Base-by-base conservation (phyloP, 1,140 invertebrate species). In the Pteromalus puparum region DNA sequence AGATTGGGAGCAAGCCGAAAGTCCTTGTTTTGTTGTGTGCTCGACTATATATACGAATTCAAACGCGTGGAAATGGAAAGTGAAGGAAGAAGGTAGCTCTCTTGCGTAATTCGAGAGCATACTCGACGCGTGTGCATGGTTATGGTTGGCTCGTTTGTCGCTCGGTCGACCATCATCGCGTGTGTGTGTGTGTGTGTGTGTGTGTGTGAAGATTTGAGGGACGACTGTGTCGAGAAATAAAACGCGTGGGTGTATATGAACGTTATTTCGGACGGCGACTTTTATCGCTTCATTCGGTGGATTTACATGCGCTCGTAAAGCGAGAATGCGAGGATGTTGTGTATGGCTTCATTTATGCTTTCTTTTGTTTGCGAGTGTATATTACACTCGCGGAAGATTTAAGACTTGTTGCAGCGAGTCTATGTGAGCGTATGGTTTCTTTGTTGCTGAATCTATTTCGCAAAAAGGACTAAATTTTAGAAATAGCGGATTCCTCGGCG, bases 61-160 rank as follows among this genome's bases (percentile, higher is more conserved):
- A 82, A 46, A 83, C 79, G 85, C 86, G 85, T 90, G 87, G 87
- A 92, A 91, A 91, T 92, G 89, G 91, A 92, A 92, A 92, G 91
- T 92, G 87, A 87, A 86, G 48, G 73, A 42, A 89, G 89, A 90
- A 91, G 90, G 87, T 72, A 79, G 78, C 3, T 2, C 81, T 85
- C 87, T 88, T 89, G 89, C 80, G 87, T 84, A 89, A 90, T 88
- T 87, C 83, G 73, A 84, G 84, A 78, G 46, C 76, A 65, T 26
- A 6, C 2, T 61, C 15, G 9, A 15, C 61, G 67, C 9, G 12
- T 30, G 67, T 21, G 67, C 13, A 30, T n/a, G 21, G 38, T 38
- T n/a, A 21, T n/a, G 21, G 15, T 61, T 18, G 53, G 53, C 21
- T 61, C 53, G 53, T 61, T 61, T n/a, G 53, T 61, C 53, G 53